These are phyloP conservation scores for Nibea coibor DNA, from an alignment of 2,113 vertebrate species.

Conservation along the genomic window DNA sequence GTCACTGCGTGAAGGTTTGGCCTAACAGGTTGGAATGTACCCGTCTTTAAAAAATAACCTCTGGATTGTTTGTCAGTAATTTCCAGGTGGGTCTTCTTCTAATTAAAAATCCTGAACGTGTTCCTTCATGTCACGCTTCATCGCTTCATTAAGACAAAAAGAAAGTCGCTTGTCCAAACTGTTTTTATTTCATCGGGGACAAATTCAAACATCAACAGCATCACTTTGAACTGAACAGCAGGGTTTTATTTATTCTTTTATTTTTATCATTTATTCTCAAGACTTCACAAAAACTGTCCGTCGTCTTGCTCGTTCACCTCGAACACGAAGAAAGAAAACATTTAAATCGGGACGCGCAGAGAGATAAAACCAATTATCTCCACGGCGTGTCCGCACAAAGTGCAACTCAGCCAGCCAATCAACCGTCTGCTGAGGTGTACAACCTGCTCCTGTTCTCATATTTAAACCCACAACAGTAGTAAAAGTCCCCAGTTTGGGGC, in stretches of 20 bases:
- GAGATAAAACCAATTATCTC: background rate
- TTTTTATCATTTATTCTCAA: slow-evolving; percentile 20
- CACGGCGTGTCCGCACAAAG: slow-evolving; percentile 16
- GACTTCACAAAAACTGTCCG: slow-evolving; percentile 58
- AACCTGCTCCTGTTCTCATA: slow-evolving; percentile 25
- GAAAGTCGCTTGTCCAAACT: slow-evolving; percentile 40
- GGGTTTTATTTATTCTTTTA: background rate
- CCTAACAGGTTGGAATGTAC: too few species aligned
- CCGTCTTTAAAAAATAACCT: too few species aligned
- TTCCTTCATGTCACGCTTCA: too few species aligned
- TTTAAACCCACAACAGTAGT: slow-evolving; percentile 70
- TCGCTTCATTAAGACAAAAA: background rate
- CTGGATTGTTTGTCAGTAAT: too few species aligned
- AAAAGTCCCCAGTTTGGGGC: slow-evolving; percentile 63
- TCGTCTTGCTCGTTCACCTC: slow-evolving; percentile 45
- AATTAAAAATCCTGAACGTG: too few species aligned
- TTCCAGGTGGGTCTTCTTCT: too few species aligned
- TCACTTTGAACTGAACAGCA: slow-evolving; percentile 57
- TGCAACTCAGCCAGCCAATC: background rate
- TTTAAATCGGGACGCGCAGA: slow-evolving; percentile 14
- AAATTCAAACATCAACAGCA: slow-evolving; percentile 69
- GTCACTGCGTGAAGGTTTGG: too few species aligned
- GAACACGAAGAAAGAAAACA: slow-evolving; percentile 39
- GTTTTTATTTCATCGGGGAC: slow-evolving; percentile 73
- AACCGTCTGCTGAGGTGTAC: background rate